Evolutionary conservation across 1,140 invertebrate species (phyloP).

Genomic region (Nephotettix cincticeps): DNA sequence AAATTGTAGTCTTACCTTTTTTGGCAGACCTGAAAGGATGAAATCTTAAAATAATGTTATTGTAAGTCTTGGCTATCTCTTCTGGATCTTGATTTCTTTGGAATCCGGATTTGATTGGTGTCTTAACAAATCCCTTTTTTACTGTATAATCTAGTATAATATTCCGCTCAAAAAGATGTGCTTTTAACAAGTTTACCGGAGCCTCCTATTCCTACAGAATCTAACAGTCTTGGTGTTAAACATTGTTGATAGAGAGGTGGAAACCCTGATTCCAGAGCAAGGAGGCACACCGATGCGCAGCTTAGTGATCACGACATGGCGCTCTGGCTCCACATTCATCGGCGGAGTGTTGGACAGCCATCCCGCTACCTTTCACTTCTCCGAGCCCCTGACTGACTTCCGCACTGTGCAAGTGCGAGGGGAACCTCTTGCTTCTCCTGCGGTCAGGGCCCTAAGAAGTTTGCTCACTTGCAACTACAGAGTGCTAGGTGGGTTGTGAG

Average conservation of each 20-base stretch:
- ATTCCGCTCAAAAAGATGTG: too few relatives aligned
- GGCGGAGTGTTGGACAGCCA: constrained; percentile 47
- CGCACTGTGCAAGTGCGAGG: constrained; percentile 41
- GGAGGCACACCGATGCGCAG: constrained; percentile 37
- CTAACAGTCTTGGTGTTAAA: too few relatives aligned
- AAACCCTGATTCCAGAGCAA: constrained; percentile 30
- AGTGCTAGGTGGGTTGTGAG: constrained; percentile 39
- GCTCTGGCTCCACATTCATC: constrained; percentile 47
- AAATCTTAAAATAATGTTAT: too few relatives aligned
- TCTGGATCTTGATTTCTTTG: too few relatives aligned
- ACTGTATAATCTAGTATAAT: too few relatives aligned
- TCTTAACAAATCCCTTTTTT: too few relatives aligned
- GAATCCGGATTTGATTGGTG: too few relatives aligned
- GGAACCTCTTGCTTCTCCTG: constrained; percentile 33
- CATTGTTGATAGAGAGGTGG: not conserved
- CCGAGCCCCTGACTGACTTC: constrained; percentile 46
- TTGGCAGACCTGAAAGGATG: too few relatives aligned
- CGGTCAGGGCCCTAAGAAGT: constrained; percentile 36
- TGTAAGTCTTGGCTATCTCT: too few relatives aligned
- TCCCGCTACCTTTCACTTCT: constrained; percentile 48
- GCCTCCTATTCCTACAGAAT: too few relatives aligned
- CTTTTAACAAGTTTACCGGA: too few relatives aligned
- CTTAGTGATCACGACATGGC: constrained; percentile 44
- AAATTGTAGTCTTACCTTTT: too few relatives aligned
- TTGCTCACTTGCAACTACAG: constrained; percentile 42